Conservation (phyloP, 2,113 vertebrate species). For the Crotalus helleri region DNA sequence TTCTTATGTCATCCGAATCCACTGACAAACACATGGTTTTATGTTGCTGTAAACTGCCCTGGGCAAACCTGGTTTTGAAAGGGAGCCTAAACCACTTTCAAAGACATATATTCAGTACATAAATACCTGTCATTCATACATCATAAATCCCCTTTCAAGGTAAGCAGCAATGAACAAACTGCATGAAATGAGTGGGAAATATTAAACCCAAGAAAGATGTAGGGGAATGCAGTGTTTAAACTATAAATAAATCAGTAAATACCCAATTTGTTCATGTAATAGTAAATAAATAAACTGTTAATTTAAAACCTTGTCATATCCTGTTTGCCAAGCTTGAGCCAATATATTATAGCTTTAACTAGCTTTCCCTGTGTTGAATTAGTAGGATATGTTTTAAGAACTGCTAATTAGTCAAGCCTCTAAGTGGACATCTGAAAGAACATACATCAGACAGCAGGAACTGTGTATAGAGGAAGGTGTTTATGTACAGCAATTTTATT, state of each 20-base stretch:
- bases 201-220: not conserved
- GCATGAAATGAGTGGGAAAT: not conserved
- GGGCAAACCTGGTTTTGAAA: not conserved
- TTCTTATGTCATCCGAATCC: not conserved
- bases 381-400: not conserved
- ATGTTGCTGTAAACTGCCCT: not conserved
- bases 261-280: not conserved
- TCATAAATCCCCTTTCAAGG: not conserved
- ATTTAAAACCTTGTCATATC: not conserved
- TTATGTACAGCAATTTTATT: constrained; percentile 24
- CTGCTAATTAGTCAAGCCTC: constrained; percentile 40
- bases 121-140: not conserved
- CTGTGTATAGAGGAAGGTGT: not conserved
- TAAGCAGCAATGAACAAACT: not conserved
- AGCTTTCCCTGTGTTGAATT: not conserved
- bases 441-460: constrained; percentile 12
- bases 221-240: not conserved
- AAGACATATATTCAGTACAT: not conserved
- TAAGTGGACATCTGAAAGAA: constrained; percentile 43
- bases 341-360: not conserved
- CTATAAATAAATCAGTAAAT: not conserved
- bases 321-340: not conserved
- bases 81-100: not conserved
- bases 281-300: not conserved
- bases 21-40: not conserved